A percentile compares a stretch with the other conserved stretches of the same genome.
Evolutionary conservation across 2,797 vertebrate genomes (phyloP).

Genomic region (Dromococcyx pavoninus): DNA sequence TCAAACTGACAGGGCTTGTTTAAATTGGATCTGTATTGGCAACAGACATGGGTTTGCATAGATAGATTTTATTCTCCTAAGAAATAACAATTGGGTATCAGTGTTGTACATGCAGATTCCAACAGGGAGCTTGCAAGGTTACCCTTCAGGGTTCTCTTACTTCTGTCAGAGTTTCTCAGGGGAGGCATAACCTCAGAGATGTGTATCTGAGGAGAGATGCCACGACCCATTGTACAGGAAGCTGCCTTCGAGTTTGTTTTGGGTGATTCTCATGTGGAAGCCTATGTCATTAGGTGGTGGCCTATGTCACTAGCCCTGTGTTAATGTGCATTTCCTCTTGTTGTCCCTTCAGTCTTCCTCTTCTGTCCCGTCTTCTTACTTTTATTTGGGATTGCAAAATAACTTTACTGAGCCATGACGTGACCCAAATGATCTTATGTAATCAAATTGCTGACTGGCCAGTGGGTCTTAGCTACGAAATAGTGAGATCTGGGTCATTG

Average conservation of each 20-base stretch:
- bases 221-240: background rate
- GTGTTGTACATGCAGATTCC: background rate
- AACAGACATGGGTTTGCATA: background rate
- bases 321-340: background rate
- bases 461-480: background rate
- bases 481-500: background rate
- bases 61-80: background rate
- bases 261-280: background rate
- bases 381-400: background rate
- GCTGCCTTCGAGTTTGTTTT: background rate
- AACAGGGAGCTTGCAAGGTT: slow-evolving; percentile 1
- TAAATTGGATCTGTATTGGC: background rate
- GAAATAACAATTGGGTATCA: background rate
- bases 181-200: background rate
- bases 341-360: background rate
- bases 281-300: too few relatives aligned
- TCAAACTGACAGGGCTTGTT: background rate
- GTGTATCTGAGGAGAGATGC: background rate
- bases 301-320: background rate
- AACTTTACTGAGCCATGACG: background rate
- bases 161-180: background rate
- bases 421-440: background rate
- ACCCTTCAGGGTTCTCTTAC: background rate
- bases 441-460: background rate
- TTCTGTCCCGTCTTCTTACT: background rate